phyloP scores from a whole-genome alignment of 2,797 vertebrate genomes.

The Hyperoplus lanceolatus region DNA sequence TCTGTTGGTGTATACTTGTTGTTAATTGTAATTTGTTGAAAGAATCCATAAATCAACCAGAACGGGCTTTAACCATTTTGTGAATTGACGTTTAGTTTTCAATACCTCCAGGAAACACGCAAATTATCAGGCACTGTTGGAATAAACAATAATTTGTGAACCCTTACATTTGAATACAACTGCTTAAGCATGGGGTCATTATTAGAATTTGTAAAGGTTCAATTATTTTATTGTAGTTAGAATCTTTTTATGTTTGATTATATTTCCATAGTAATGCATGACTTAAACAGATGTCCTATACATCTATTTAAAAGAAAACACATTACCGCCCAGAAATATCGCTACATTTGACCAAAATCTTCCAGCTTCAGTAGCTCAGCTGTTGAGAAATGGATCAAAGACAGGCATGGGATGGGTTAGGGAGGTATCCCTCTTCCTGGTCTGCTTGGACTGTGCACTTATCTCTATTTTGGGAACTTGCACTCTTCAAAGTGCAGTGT shows the following conservation, averaged over 20 bases:
- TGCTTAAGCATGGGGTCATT: conserved; percentile 21
- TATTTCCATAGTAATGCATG: conserved; percentile 4
- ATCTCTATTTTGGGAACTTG: conserved; percentile 67
- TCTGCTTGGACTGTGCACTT: conserved; percentile 47
- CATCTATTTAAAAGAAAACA: conserved; percentile 19
- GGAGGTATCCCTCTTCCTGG: conserved; percentile 52
- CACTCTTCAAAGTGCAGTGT: conserved; percentile 70
- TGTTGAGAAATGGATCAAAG: conserved; percentile 54
- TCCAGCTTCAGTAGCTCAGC: conserved; percentile 27
- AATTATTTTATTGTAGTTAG: conserved; percentile 1
- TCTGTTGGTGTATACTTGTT: conserved; percentile 9
- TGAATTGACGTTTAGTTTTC: conserved; percentile 27
- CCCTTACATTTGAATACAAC: conserved; percentile 10
- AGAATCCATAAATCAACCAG: conserved; percentile 20
- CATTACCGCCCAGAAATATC: conserved; percentile 29
- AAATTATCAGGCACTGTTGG: not conserved
- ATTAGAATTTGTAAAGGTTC: conserved; percentile 1
- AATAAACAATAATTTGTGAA: conserved; percentile 18
- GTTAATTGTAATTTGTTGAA: conserved; percentile 26
- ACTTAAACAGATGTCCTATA: conserved; percentile 13
- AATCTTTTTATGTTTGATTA: conserved; percentile 11
- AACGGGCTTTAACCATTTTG: conserved; percentile 33
- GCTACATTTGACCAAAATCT: conserved; percentile 34
- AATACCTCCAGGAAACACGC: conserved; percentile 25
- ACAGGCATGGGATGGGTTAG: conserved; percentile 19